A percentile compares a stretch with the other conserved stretches of the same genome.
These are phyloP conservation scores for Sebastes umbrosus DNA, from an alignment of 2,797 vertebrate genomes.

Conservation along the genomic window DNA sequence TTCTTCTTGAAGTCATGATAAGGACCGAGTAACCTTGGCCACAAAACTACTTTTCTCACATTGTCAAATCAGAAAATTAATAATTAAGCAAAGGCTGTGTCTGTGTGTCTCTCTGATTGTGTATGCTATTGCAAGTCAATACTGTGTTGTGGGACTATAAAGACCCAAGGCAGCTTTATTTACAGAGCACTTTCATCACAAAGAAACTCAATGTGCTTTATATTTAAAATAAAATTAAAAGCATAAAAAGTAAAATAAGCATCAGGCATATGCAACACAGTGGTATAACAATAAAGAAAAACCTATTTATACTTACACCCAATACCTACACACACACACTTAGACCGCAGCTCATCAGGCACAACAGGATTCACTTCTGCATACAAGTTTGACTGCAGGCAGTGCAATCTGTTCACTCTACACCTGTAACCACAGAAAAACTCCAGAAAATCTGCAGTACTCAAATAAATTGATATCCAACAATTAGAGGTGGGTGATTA, in stretches of 20 bases:
- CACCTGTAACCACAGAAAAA: neutral
- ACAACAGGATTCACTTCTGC: neutral
- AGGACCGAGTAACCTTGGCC: conserved; percentile 45
- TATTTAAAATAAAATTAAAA: neutral
- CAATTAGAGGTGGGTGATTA: neutral
- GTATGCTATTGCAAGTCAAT: neutral
- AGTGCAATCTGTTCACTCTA: neutral
- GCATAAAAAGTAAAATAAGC: neutral
- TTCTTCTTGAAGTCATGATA: conserved; percentile 43
- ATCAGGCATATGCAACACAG: neutral
- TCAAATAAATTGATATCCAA: neutral
- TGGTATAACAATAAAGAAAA: neutral
- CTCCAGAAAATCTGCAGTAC: neutral
- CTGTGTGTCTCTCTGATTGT: neutral
- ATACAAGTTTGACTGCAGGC: conserved; percentile 12
- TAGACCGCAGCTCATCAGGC: neutral
- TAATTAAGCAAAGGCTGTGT: conserved; percentile 24
- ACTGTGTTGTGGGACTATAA: neutral
- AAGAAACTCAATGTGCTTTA: neutral
- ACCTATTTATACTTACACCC: neutral
- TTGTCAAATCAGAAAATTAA: conserved; percentile 36
- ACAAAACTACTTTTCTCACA: conserved; percentile 14
- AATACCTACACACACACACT: neutral
- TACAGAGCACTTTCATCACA: neutral
- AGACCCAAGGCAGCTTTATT: neutral